Evolutionary conservation across 1,140 invertebrate species (phyloP).

Genomic region (Planococcus citri): DNA sequence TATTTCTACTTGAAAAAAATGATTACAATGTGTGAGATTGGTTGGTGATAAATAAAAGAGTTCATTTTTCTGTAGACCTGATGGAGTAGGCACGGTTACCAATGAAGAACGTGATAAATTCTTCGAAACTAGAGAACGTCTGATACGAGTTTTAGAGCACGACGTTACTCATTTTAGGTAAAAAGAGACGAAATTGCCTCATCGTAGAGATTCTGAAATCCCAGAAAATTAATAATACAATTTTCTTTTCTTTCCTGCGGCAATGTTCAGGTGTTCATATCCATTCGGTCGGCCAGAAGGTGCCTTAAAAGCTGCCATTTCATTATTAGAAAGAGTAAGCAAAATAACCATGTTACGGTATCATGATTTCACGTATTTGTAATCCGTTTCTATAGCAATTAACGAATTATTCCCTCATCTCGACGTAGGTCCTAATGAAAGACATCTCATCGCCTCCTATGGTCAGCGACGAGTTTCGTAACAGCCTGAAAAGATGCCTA

Average conservation of each 20-base stretch:
- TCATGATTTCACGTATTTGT: neutral
- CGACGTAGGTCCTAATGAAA: constrained; percentile 96
- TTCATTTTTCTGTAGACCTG: constrained; percentile 52
- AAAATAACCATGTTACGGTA: neutral
- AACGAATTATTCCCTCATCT: too few species aligned
- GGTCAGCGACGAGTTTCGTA: constrained; percentile 79
- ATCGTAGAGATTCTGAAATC: neutral
- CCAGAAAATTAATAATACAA: too few species aligned
- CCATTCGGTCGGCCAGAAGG: constrained; percentile 98
- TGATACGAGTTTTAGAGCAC: constrained; percentile 84
- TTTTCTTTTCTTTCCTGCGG: constrained; percentile 5
- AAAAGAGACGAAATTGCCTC: too few species aligned
- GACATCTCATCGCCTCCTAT: constrained; percentile 95
- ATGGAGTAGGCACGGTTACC: constrained; percentile 95
- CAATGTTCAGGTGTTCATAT: constrained; percentile 80
- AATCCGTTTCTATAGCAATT: neutral
- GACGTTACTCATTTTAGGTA: constrained; percentile 98
- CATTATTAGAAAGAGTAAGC: constrained; percentile 78
- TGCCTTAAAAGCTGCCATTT: constrained; percentile 88
- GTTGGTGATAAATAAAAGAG: too few species aligned
- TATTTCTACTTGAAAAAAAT: constrained; percentile 18
- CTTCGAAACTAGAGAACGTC: constrained; percentile 88
- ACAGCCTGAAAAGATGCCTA: constrained; percentile 90
- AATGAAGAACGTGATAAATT: constrained; percentile 97
- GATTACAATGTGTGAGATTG: neutral